phyloP scores from a whole-genome alignment of 2,888 invertebrate genomes.

The Agrochola macilenta region DNA sequence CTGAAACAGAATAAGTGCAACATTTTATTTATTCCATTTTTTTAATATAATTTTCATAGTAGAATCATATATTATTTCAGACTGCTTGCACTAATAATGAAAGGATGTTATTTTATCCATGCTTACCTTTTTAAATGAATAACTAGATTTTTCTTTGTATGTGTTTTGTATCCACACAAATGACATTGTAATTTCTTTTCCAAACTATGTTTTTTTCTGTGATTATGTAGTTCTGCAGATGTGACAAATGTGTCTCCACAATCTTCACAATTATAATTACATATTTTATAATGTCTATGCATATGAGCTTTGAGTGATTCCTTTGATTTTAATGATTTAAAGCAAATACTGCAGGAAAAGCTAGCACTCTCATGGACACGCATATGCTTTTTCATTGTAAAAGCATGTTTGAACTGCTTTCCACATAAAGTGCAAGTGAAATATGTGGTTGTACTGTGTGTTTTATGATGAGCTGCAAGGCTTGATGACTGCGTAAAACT shows the following conservation, averaged over 20 bases:
- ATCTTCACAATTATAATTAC: conserved; percentile 86
- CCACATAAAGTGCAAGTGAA: conserved; percentile 86
- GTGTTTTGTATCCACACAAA: conserved; percentile 85
- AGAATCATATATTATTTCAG: no score
- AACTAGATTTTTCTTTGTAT: conserved; percentile 83
- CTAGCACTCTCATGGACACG: conserved; percentile 82
- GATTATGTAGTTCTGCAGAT: conserved; percentile 85
- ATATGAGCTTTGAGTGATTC: conserved; percentile 83
- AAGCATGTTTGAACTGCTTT: conserved; percentile 88
- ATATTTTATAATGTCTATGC: conserved; percentile 85
- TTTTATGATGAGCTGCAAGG: conserved; percentile 84
- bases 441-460: conserved; percentile 81
- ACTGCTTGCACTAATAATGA: no score
- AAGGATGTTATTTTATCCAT: neutral
- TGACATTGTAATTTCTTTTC: conserved; percentile 82
- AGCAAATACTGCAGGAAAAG: conserved; percentile 82
- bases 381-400: conserved; percentile 83
- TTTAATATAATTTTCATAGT: neutral
- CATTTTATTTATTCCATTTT: neutral
- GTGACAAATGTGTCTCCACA: conserved; percentile 88
- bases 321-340: conserved; percentile 84
- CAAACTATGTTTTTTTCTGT: conserved; percentile 81
- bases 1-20: conserved; percentile 71
- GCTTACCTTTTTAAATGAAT: conserved; percentile 84
- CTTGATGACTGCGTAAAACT: conserved; percentile 86